These are phyloP conservation scores for Pseudeuparius sepicola DNA, from an alignment of 2,888 invertebrate species.

Conservation along the genomic window DNA sequence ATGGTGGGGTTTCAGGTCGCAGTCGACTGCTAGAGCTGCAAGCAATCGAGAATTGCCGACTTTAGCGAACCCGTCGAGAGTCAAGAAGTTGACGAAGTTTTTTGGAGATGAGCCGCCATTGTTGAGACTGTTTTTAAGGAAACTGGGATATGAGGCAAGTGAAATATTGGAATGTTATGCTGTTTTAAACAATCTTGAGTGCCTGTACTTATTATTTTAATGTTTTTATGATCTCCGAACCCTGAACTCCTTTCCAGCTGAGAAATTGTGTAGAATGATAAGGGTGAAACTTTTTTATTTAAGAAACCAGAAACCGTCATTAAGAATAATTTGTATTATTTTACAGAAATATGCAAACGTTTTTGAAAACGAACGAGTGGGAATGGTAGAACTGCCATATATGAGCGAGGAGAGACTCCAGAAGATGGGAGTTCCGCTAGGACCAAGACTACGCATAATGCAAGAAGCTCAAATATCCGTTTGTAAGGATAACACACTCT, in stretches of 20 bases:
- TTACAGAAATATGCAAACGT: conserved; percentile 76
- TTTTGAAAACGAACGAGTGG: conserved; percentile 77
- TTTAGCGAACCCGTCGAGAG: conserved; percentile 76
- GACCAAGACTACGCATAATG: conserved; percentile 76
- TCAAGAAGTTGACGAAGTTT: conserved; percentile 84
- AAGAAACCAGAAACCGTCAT: too few species aligned
- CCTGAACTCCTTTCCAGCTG: too few species aligned
- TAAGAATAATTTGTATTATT: too few species aligned
- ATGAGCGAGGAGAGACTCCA: conserved; percentile 79
- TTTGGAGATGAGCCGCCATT: conserved; percentile 90
- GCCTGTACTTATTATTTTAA: too few species aligned
- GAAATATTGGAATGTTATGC: neutral
- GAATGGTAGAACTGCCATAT: conserved; percentile 85
- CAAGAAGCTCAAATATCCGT: conserved; percentile 70
- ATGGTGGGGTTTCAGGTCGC: conserved; percentile 41
- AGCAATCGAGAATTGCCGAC: conserved; percentile 53
- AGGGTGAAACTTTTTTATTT: too few species aligned
- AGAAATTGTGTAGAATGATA: too few species aligned
- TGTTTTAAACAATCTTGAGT: too few species aligned
- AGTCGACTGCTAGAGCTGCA: conserved; percentile 50
- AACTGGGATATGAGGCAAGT: conserved; percentile 80
- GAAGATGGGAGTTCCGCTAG: conserved; percentile 83
- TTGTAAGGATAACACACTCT: conserved; percentile 52
- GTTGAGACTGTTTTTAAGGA: conserved; percentile 78
- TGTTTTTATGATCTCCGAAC: too few species aligned